phyloP scores from a whole-genome alignment of 1,140 invertebrate species.

The Euwallacea similis region DNA sequence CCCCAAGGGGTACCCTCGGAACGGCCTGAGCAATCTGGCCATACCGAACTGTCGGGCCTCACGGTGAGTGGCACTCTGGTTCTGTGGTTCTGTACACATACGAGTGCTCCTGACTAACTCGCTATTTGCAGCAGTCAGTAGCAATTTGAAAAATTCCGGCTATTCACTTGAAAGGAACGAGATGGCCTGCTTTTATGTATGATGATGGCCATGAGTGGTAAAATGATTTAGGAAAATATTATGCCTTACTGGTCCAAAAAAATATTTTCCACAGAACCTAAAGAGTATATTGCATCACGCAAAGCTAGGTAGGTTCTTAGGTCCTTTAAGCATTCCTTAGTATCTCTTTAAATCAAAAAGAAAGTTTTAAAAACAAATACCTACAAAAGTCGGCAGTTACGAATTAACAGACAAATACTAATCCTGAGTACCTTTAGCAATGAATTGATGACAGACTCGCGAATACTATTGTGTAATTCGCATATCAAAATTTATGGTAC shows the following conservation, averaged over 20 bases:
- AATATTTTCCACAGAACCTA: too few relatives aligned
- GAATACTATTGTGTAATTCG: too few relatives aligned
- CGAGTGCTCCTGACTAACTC: constrained; percentile 1
- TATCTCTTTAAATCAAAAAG: not conserved
- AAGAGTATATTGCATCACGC: too few relatives aligned
- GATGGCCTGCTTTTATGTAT: too few relatives aligned
- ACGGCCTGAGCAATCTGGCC: not conserved
- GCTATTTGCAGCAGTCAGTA: too few relatives aligned
- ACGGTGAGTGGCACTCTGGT: constrained; percentile 14
- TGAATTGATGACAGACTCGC: not conserved
- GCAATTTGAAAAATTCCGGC: too few relatives aligned
- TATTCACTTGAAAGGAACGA: too few relatives aligned
- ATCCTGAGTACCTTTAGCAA: not conserved
- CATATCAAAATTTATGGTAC: not conserved
- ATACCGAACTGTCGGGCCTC: constrained; percentile 7
- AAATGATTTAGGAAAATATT: too few relatives aligned
- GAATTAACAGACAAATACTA: not conserved
- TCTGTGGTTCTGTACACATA: constrained; percentile 9
- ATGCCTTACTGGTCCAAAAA: too few relatives aligned
- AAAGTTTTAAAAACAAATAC: not conserved
- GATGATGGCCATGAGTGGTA: too few relatives aligned
- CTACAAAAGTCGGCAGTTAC: not conserved
- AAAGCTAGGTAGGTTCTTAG: too few relatives aligned
- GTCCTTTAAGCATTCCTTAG: not conserved
- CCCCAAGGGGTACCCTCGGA: constrained; percentile 6